These are phyloP conservation scores for Heliothis virescens DNA, from an alignment of 1,140 invertebrate genomes.

Conservation along the genomic window DNA sequence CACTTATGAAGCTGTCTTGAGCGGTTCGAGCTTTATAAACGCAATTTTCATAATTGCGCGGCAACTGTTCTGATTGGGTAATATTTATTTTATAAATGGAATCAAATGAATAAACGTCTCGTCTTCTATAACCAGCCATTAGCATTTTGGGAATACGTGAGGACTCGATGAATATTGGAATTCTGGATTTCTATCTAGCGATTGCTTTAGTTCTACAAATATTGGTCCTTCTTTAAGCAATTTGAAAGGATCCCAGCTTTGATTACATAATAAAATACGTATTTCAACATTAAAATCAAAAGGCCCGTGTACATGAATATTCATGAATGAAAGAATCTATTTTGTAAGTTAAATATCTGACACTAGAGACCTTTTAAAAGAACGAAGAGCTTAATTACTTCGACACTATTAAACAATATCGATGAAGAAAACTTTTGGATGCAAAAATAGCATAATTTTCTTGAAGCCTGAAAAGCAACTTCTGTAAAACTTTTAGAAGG, in stretches of 20 bases:
- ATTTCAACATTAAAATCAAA: constrained; percentile 17
- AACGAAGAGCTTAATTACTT: too few relatives aligned
- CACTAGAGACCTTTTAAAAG: neutral
- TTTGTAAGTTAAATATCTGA: neutral
- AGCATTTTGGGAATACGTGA: neutral
- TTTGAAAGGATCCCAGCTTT: neutral
- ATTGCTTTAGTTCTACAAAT: neutral
- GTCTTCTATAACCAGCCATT: neutral
- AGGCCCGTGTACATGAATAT: constrained; percentile 9
- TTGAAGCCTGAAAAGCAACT: too few relatives aligned
- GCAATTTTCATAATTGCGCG: too few relatives aligned
- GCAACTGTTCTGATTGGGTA: too few relatives aligned
- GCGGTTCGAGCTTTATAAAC: too few relatives aligned
- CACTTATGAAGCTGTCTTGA: neutral
- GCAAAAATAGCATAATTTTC: too few relatives aligned
- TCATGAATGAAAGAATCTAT: neutral
- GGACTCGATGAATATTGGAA: neutral
- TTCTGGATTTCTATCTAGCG: neutral
- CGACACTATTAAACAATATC: too few relatives aligned
- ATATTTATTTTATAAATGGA: too few relatives aligned
- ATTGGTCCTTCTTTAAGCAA: neutral
- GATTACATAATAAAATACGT: constrained; percentile 11
- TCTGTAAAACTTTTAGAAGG: too few relatives aligned
- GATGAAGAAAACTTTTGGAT: too few relatives aligned
- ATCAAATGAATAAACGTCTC: too few relatives aligned